Evolutionary conservation across 2,797 vertebrate genomes (phyloP).

Genomic region (Atherinosoma microstoma): DNA sequence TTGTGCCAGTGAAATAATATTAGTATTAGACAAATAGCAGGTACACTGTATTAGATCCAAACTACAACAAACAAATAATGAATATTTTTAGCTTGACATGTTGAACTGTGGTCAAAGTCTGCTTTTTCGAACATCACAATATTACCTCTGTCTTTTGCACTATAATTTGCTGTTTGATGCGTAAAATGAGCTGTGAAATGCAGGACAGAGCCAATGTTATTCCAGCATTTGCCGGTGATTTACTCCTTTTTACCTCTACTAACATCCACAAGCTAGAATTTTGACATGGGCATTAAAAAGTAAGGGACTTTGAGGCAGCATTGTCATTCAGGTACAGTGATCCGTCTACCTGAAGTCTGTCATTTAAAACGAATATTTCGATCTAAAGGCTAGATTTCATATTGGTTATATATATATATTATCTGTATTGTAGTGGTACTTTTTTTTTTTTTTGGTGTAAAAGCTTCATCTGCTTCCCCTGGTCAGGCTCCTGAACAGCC

Average conservation of each 20-base stretch:
- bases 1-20: constrained; percentile 80
- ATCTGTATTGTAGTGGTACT: background rate
- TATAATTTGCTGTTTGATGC: constrained; percentile 21
- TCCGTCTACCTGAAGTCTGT: constrained; percentile 33
- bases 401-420: constrained; percentile 11
- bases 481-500: constrained; percentile 15
- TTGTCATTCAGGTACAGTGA: constrained; percentile 46
- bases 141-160: constrained; percentile 32
- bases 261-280: constrained; percentile 4
- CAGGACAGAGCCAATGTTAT: constrained; percentile 1
- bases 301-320: constrained; percentile 26
- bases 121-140: constrained; percentile 12
- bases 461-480: constrained; percentile 18
- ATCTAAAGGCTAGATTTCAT: constrained; percentile 8
- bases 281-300: constrained; percentile 28
- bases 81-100: constrained; percentile 7
- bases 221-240: constrained; percentile 6
- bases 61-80: background rate
- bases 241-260: constrained; percentile 14
- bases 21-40: constrained; percentile 1
- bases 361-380: background rate
- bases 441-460: constrained; percentile 9
- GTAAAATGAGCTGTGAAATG: constrained; percentile 21
- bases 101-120: constrained; percentile 1
- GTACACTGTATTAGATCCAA: constrained; percentile 5